phyloP scores from a whole-genome alignment of 2,797 vertebrate species.

The Syngnathus rostellatus region DNA sequence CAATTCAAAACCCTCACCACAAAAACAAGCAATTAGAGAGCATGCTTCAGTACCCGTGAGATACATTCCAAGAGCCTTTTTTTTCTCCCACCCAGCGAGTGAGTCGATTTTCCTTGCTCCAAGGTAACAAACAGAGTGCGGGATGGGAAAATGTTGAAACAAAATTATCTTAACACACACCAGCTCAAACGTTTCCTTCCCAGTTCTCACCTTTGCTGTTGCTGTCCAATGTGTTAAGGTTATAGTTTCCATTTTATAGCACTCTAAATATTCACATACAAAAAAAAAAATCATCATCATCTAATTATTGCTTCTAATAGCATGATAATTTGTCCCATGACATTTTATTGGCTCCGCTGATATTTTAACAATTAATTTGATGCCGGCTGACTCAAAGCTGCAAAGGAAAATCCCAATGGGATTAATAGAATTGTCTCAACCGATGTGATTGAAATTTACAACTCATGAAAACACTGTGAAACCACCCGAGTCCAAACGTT shows the following conservation, averaged over 20 bases:
- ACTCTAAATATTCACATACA: background rate
- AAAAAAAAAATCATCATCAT: no score
- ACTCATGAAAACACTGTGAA: background rate
- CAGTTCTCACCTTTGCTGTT: conserved; percentile 51
- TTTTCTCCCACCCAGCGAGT: conserved; percentile 59
- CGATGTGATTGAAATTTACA: background rate
- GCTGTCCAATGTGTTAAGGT: background rate
- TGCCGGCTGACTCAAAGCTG: background rate
- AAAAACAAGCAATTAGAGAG: conserved; percentile 72
- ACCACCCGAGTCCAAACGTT: background rate
- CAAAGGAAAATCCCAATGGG: background rate
- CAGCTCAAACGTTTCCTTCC: conserved; percentile 52
- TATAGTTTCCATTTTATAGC: background rate
- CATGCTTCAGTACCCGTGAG: conserved; percentile 52
- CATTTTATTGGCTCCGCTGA: background rate
- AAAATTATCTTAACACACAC: conserved; percentile 71
- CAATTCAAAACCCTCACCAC: conserved; percentile 65
- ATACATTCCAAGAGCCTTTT: conserved; percentile 59
- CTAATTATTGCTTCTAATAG: background rate
- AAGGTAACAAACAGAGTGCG: conserved; percentile 40
- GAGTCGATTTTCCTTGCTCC: conserved; percentile 40
- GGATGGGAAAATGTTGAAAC: conserved; percentile 64
- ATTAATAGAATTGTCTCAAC: background rate
- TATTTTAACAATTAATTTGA: background rate
- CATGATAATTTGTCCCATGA: background rate